phyloP scores from a whole-genome alignment of 2,888 invertebrate genomes.

The Temnothorax unifasciatus region DNA sequence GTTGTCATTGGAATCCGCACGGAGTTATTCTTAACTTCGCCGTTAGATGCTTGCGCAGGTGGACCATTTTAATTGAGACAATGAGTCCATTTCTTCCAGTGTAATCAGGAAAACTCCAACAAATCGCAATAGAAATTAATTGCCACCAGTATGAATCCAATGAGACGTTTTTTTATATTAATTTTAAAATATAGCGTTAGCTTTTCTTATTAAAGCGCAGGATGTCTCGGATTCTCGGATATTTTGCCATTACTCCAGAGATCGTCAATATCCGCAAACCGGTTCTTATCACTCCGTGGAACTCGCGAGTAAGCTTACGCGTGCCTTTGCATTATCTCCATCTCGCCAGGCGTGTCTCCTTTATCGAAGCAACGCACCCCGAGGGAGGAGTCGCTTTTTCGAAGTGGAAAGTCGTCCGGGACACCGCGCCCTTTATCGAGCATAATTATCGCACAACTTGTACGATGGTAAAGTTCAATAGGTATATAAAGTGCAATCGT shows the following conservation, averaged over 20 bases:
- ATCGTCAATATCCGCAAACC: constrained; percentile 5
- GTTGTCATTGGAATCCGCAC: constrained; percentile 16
- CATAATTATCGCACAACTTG: constrained; percentile 57
- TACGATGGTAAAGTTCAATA: not conserved
- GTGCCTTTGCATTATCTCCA: constrained; percentile 67
- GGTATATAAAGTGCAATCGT: not conserved
- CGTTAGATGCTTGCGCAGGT: not conserved
- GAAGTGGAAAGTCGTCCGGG: not conserved
- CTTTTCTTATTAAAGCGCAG: not conserved
- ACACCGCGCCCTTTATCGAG: constrained; percentile 32
- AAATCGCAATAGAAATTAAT: not conserved
- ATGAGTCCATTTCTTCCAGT: not conserved
- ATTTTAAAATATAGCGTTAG: constrained; percentile 6
- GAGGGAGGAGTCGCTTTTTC: constrained; percentile 25
- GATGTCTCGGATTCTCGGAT: constrained; percentile 1
- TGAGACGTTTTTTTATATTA: not conserved
- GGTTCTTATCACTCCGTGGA: constrained; percentile 64
- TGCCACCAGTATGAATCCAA: not conserved
- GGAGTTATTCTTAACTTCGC: not conserved
- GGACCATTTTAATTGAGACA: not conserved
- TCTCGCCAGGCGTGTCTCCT: constrained; percentile 73
- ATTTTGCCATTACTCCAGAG: constrained; percentile 1
- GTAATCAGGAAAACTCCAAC: not conserved
- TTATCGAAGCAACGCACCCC: constrained; percentile 69
- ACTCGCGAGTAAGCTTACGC: constrained; percentile 33